phyloP scores from a whole-genome alignment of 2,113 vertebrate genomes.

The Poecile atricapillus region DNA sequence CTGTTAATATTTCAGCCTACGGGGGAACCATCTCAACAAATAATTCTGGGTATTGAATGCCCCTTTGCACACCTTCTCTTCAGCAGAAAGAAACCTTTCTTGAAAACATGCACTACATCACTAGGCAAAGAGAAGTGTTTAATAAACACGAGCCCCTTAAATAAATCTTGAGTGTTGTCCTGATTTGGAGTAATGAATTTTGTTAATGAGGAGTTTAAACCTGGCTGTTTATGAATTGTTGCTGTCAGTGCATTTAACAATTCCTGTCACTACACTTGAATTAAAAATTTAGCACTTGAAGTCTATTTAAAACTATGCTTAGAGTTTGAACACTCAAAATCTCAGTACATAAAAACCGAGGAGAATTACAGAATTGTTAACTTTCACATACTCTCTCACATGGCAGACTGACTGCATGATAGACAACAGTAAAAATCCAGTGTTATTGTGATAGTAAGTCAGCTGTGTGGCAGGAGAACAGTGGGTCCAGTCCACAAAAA shows the following conservation, averaged over 20 bases:
- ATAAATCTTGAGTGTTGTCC: not conserved
- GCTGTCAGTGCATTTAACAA: not conserved
- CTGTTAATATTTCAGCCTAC: not conserved
- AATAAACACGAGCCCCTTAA: not conserved
- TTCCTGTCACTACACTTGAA: not conserved
- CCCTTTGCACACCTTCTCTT: not conserved
- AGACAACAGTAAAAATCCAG: not conserved
- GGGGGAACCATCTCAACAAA: fast-evolving
- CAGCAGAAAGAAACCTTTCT: not conserved
- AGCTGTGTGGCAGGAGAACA: not conserved
- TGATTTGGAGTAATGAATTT: not conserved
- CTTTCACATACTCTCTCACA: not conserved
- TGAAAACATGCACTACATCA: not conserved
- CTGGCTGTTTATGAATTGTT: not conserved
- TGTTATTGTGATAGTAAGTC: not conserved
- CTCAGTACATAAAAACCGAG: not conserved
- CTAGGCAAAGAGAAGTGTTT: not conserved
- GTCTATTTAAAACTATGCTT: not conserved
- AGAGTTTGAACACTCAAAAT: not conserved
- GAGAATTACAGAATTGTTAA: not conserved
- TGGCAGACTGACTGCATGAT: not conserved
- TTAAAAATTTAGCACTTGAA: not conserved
- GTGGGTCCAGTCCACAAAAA: not conserved
- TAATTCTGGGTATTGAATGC: not conserved
- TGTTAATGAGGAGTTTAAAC: not conserved